Evolutionary conservation across 2,888 invertebrate genomes (phyloP).

Genomic region (Hipparchia semele): DNA sequence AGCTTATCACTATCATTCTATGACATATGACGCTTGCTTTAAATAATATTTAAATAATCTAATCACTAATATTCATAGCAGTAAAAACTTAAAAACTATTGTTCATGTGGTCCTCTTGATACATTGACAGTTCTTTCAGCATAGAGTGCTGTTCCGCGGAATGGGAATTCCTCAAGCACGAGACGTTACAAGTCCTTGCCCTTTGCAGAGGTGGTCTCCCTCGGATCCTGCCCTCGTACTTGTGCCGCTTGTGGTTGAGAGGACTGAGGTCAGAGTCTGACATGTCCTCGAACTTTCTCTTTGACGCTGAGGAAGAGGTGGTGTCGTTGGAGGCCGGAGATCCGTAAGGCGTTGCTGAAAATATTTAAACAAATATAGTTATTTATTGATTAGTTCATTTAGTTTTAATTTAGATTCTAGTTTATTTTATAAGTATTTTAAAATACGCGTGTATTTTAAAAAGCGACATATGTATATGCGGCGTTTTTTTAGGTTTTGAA

Average conservation of each 20-base stretch:
- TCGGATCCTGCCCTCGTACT: slow-evolving; percentile 67
- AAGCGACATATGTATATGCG: too few species aligned
- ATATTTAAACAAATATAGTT: neutral
- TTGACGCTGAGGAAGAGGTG: slow-evolving; percentile 62
- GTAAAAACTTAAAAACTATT: slow-evolving; percentile 53
- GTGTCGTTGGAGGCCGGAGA: slow-evolving; percentile 54
- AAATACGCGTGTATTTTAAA: too few species aligned
- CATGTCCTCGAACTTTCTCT: slow-evolving; percentile 65
- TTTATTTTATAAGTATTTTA: too few species aligned
- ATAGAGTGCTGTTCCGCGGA: slow-evolving; percentile 62
- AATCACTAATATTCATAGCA: too few species aligned
- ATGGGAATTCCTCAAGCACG: slow-evolving; percentile 53
- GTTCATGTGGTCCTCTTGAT: slow-evolving; percentile 58
- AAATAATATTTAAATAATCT: too few species aligned
- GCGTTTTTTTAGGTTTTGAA: too few species aligned
- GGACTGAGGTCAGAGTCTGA: slow-evolving; percentile 67
- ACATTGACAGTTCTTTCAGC: slow-evolving; percentile 49
- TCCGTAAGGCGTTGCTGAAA: slow-evolving; percentile 59
- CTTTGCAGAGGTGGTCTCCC: slow-evolving; percentile 70
- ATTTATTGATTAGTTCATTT: too few species aligned
- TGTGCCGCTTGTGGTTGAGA: slow-evolving; percentile 70
- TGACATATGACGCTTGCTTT: too few species aligned
- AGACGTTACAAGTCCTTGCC: slow-evolving; percentile 54
- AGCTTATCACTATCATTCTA: neutral
- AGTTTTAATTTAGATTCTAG: too few species aligned